Evolutionary conservation across 2,888 invertebrate genomes (phyloP), one percentile per base, ranked within the genome.

Genomic region (Villa cingulata): DNA sequence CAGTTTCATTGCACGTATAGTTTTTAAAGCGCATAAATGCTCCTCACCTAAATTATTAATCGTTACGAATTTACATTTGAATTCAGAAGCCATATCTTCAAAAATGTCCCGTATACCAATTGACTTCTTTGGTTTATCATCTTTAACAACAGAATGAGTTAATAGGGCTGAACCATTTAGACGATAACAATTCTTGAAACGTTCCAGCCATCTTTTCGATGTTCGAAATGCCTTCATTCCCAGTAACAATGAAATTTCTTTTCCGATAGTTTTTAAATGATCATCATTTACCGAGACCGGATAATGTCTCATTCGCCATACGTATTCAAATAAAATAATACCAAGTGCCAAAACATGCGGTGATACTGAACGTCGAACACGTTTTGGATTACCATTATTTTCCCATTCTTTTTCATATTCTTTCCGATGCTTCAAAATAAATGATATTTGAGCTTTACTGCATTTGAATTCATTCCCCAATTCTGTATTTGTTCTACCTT

Each of bases 371-470:
- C 51, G 27, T 27, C 51, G 23, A 20, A 46, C 41, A 9, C 48
- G 45, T 12, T 44, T 37, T 3, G 51, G 51, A 41, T 51, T 48
- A 29, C 41, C 45, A 18, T 48, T 44, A 18, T 48, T 41, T 14
- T 45, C 34, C 51, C 51, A 51, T 17, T 51, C 49, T n/a, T 38
- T 34, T 18, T 46, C 23, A 18, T 51, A 51, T 36, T 48, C 48
- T 18, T 47, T 44, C 32, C 46, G 42, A 37, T 49, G 45, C 18
- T 44, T 41, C 17, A 51, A 42, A 19, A 51, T 51, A 37, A 46
- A 46, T 14, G 47, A 49, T 17, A 51, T 45, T 45, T 51, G 51
- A 18, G 48, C 44, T 4, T 48, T 49, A 17, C 49, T 46, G 42
- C 51, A 51, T 7, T 43, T 46, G 37, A 51, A 51, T 29, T 40